A percentile compares a stretch with the other conserved stretches of the same genome.
These are phyloP conservation scores for Esox masquinongy DNA, from an alignment of 2,797 vertebrate genomes.

Conservation along the genomic window DNA sequence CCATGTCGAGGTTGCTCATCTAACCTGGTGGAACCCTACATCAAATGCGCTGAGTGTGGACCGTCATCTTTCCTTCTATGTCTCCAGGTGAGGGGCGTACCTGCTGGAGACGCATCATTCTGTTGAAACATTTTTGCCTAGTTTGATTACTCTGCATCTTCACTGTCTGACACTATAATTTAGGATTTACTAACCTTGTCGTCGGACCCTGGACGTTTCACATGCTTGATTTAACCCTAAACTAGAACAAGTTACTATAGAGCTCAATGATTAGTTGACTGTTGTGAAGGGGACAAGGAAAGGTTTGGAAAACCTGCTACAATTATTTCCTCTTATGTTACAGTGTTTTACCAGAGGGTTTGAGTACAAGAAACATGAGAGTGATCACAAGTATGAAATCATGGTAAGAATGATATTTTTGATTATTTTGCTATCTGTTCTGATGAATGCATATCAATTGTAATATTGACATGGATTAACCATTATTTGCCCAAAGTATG, in stretches of 20 bases:
- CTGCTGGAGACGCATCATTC: not conserved
- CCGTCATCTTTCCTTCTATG: slow-evolving; percentile 92
- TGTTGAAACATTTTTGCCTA: not conserved
- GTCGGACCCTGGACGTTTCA: no score
- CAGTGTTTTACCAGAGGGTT: slow-evolving; percentile 97
- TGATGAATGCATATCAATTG: not conserved
- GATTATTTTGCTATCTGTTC: not conserved
- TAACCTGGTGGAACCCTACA: slow-evolving; percentile 91
- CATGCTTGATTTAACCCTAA: no score
- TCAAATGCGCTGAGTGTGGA: slow-evolving; percentile 96
- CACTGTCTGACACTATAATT: not conserved
- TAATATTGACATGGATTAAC: not conserved
- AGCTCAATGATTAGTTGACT: not conserved
- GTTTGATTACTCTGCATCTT: not conserved
- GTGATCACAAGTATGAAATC: slow-evolving; percentile 97
- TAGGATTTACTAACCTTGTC: no score
- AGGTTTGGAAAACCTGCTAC: no score
- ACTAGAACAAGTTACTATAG: no score
- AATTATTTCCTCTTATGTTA: slow-evolving; percentile 9
- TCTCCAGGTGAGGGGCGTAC: slow-evolving; percentile 82
- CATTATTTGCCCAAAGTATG: not conserved
- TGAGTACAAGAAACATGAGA: slow-evolving; percentile 97
- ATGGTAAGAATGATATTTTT: slow-evolving; percentile 83
- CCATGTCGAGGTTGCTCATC: slow-evolving; percentile 94
- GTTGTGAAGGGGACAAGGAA: no score